Conservation (phyloP, 2,797 vertebrate species). For the Takifugu rubripes region DNA sequence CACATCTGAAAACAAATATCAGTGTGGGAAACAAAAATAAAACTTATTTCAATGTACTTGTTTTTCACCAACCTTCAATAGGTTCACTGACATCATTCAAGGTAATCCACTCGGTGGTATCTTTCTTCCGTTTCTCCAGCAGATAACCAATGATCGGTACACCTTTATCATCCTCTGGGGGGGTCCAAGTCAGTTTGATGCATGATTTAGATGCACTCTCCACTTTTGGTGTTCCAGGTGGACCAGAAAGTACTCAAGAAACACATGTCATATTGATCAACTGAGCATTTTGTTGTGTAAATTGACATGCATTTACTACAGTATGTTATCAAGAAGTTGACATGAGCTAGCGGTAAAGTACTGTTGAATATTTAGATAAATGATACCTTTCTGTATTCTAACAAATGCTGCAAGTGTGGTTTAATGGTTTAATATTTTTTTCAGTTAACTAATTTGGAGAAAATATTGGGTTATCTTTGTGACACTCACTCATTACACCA, state of each 20-base stretch:
- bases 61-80: slow-evolving; percentile 65
- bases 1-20: slow-evolving; percentile 40
- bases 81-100: slow-evolving; percentile 70
- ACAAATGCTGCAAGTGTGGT: no score
- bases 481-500: slow-evolving; percentile 76
- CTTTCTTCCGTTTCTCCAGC: slow-evolving; percentile 82
- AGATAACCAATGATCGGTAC: slow-evolving; percentile 78
- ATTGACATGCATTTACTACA: background rate
- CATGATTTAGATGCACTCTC: slow-evolving; percentile 72
- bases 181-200: slow-evolving; percentile 77
- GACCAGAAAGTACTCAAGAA: slow-evolving; percentile 74
- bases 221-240: slow-evolving; percentile 75
- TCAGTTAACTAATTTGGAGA: no score
- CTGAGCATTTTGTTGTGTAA: slow-evolving; percentile 11
- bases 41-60: background rate
- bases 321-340: slow-evolving; percentile 2
- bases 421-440: background rate
- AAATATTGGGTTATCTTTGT: slow-evolving; percentile 17
- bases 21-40: background rate
- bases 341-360: no score
- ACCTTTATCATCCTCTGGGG: slow-evolving; percentile 70
- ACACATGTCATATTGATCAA: slow-evolving; percentile 16
- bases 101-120: slow-evolving; percentile 76
- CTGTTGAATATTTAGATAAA: no score
- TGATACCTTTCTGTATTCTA: no score